A percentile compares a stretch with the other conserved stretches of the same genome.
These are phyloP conservation scores for Oryzias melastigma DNA, from an alignment of 2,113 vertebrate genomes.

Conservation along the genomic window DNA sequence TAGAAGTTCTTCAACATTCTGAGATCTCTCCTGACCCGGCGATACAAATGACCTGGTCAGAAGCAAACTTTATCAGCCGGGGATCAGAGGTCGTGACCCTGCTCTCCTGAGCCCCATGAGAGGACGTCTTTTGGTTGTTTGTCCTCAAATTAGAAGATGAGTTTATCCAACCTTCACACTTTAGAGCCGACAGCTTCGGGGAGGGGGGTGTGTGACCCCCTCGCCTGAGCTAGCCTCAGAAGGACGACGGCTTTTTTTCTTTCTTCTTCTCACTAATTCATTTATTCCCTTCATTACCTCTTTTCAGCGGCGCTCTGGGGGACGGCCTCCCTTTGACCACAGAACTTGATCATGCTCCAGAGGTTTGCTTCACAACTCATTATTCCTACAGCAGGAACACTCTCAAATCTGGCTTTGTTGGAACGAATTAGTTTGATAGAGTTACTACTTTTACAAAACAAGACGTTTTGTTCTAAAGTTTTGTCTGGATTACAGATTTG, in stretches of 20 bases:
- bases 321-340: not conserved
- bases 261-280: slow-evolving; percentile 9
- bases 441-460: too few species aligned
- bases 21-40: too few species aligned
- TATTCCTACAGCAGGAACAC: not conserved
- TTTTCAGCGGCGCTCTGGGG: slow-evolving; percentile 8
- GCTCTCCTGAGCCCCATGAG: slow-evolving; percentile 67
- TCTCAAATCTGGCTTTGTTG: too few species aligned
- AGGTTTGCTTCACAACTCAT: not conserved
- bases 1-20: too few species aligned
- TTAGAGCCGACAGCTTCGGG: slow-evolving; percentile 33
- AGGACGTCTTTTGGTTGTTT: slow-evolving; percentile 48
- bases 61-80: slow-evolving; percentile 50
- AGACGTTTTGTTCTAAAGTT: too few species aligned
- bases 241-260: slow-evolving; percentile 1
- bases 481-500: too few species aligned
- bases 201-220: slow-evolving; percentile 31
- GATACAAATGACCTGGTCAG: slow-evolving; percentile 65
- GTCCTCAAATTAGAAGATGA: slow-evolving; percentile 52
- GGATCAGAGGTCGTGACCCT: slow-evolving; percentile 59
- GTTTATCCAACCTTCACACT: slow-evolving; percentile 75
- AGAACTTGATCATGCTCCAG: not conserved
- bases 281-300: slow-evolving; percentile 42
- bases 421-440: too few species aligned
- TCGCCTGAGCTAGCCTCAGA: slow-evolving; percentile 14